phyloP scores from a whole-genome alignment of 2,888 invertebrate species.

The Acleris literana region DNA sequence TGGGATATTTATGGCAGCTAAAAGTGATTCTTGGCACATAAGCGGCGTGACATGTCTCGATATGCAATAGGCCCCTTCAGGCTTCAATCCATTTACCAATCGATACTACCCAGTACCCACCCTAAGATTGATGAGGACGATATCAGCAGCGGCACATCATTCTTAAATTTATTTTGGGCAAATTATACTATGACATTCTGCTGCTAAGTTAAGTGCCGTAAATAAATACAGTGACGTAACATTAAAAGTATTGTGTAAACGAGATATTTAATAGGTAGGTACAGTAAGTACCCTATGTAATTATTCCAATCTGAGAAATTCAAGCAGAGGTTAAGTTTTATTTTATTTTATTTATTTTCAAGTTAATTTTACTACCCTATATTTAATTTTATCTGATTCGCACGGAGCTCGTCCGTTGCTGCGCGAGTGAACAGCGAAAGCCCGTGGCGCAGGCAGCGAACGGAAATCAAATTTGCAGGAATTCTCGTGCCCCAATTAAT shows the following conservation, averaged over 20 bases:
- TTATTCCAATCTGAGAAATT: no score
- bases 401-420: background rate
- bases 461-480: conserved; percentile 51
- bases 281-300: no score
- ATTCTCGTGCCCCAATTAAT: conserved; percentile 57
- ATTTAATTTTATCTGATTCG: background rate
- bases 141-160: conserved; percentile 41
- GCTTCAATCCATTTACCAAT: conserved; percentile 55
- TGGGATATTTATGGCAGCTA: no score
- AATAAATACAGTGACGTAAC: no score
- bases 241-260: no score
- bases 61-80: conserved; percentile 41
- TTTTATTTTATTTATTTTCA: background rate
- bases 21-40: background rate
- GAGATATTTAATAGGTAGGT: no score
- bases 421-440: conserved; percentile 1
- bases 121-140: conserved; percentile 55
- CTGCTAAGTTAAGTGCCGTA: background rate
- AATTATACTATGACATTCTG: background rate
- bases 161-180: conserved; percentile 42
- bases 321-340: background rate
- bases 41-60: conserved; percentile 44
- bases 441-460: conserved; percentile 28
- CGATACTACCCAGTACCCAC: conserved; percentile 51
- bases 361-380: background rate